A percentile compares a stretch with the other conserved stretches of the same genome.
These are phyloP conservation scores for Pammene aurita DNA, from an alignment of 2,888 invertebrate species.

Conservation along the genomic window DNA sequence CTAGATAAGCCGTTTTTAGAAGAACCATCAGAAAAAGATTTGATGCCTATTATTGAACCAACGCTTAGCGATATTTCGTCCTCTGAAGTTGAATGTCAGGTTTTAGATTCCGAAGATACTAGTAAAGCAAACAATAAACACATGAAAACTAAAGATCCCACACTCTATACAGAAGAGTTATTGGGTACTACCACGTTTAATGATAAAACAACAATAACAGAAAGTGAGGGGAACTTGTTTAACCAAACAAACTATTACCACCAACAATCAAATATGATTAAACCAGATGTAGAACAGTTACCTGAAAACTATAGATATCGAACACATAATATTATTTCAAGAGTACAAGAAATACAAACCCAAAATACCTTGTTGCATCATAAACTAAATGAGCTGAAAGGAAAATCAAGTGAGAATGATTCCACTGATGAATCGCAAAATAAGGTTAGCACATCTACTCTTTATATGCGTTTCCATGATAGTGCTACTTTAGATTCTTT, in stretches of 20 bases:
- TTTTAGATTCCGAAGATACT: slow-evolving; percentile 56
- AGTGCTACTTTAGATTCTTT: slow-evolving; percentile 59
- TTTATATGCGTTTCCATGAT: slow-evolving; percentile 49
- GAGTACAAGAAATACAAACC: slow-evolving; percentile 71
- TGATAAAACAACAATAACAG: slow-evolving; percentile 43
- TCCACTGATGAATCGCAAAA: slow-evolving; percentile 44
- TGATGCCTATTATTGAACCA: slow-evolving; percentile 57
- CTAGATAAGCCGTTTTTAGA: slow-evolving; percentile 66
- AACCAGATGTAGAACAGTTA: slow-evolving; percentile 41
- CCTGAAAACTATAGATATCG: slow-evolving; percentile 58
- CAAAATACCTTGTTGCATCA: slow-evolving; percentile 65
- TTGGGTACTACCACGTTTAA: slow-evolving; percentile 40
- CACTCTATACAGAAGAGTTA: slow-evolving; percentile 48
- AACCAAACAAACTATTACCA: slow-evolving; percentile 51
- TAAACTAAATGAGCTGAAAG: slow-evolving; percentile 60
- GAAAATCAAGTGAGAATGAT: slow-evolving; percentile 47
- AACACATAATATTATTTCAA: slow-evolving; percentile 66
- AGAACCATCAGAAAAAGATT: slow-evolving; percentile 55
- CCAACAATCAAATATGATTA: slow-evolving; percentile 50
- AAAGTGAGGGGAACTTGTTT: slow-evolving; percentile 35
- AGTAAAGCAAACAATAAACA: slow-evolving; percentile 52
- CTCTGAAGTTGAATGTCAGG: slow-evolving; percentile 61
- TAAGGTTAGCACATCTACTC: slow-evolving; percentile 58
- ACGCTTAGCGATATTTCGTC: slow-evolving; percentile 58
- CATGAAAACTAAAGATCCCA: slow-evolving; percentile 53